These are phyloP conservation scores for Mus musculus DNA, from an alignment of 2,113 vertebrate genomes.

Conservation along the genomic window DNA sequence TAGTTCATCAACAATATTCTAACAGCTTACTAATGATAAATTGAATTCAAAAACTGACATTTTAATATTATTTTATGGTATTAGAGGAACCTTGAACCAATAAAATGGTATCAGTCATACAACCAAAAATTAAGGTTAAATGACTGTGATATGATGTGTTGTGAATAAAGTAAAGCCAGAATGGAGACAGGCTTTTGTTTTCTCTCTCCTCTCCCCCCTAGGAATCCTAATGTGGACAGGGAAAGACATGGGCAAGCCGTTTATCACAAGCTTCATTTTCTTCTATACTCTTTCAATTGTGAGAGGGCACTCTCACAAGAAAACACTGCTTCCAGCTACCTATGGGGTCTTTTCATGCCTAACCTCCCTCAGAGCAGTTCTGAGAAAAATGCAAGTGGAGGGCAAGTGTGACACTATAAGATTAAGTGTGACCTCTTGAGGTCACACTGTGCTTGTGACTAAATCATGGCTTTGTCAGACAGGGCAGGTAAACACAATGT, in stretches of 20 bases:
- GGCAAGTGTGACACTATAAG: not conserved
- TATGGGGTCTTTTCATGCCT: not conserved
- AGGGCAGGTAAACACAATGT: not conserved
- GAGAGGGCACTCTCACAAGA: not conserved
- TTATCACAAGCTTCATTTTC: not conserved
- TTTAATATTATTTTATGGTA: not conserved
- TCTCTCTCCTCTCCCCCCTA: not conserved
- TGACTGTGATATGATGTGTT: not conserved
- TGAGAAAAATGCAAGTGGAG: not conserved
- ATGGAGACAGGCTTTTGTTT: slow-evolving; percentile 7
- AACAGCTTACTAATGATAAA: not conserved
- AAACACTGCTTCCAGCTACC: not conserved
- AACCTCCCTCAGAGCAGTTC: not conserved
- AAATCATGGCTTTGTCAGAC: not conserved
- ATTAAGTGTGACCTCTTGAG: not conserved
- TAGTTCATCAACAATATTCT: not conserved
- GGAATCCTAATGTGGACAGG: not conserved
- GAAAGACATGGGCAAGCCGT: not conserved
- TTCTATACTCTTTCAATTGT: not conserved
- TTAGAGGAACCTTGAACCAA: not conserved
- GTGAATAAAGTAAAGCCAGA: not conserved
- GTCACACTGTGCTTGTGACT: not conserved
- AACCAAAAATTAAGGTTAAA: not conserved
- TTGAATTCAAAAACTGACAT: not conserved
- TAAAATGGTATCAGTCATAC: not conserved